Evolutionary conservation across 2,113 vertebrate genomes (phyloP), one percentile per base, ranked within the genome.

Genomic region (Oreochromis aureus): DNA sequence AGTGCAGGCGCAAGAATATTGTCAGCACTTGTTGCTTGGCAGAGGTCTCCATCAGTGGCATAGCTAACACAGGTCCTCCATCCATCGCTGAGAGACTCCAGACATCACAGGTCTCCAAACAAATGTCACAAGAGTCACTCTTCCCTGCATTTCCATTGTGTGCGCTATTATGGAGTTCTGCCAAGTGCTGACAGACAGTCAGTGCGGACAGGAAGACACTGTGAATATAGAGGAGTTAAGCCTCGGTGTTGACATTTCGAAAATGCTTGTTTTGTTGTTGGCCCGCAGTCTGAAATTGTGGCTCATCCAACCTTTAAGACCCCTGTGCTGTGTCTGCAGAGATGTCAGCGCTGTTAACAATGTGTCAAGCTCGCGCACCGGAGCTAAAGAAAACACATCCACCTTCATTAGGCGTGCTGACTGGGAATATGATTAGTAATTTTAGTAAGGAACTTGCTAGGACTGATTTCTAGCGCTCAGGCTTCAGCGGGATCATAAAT

Each of bases 21-120:
- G 91, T 93, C 92, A 91, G 80, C 83, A 89, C 85, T 85, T 92
- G 93, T 93, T 95, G 93, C 91, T 83, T 84, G 55, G 81, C 83
- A 46, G 91, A 93, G 89, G 93, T 91, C 89, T 95, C 88, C 90
- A 86, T 94, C 89, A 83, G 89, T 24, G 80, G 59, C 69, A 69
- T 76, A 41, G 89, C 90, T 87, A 91, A 92, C 82, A 84, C 86
- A 39, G 88, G 76, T 86, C 86, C 89, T 89, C 73, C 86, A 93
- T 92, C 91, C 87, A 83, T 58, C 7, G 80, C 10, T 7, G 80
- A 55, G 24, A 87, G 73, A 86, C 88, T 58, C 81, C 79, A 84
- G 93, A 92, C 91, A 87, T 93, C 87, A 87, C 88, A 69, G 89
- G 91, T 82, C 92, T 89, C 89, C 92, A 91, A 95, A 94, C 89